A percentile compares a stretch with the other conserved stretches of the same genome.
phyloP scores from a whole-genome alignment of 1,140 invertebrate species.

The Schmidtea mediterranea region DNA sequence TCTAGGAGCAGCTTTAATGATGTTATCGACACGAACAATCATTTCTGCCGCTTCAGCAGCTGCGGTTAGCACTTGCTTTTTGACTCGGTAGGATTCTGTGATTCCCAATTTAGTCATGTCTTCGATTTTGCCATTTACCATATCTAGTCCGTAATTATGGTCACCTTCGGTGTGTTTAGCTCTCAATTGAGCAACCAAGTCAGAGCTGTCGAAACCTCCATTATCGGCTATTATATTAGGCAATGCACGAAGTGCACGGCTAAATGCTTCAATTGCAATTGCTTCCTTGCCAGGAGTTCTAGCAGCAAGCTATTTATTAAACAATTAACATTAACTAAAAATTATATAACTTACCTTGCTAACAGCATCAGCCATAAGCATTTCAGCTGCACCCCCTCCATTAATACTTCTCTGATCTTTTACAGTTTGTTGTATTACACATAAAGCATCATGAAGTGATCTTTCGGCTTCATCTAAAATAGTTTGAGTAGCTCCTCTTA shows the following conservation, averaged over 20 bases:
- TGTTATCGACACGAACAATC: conserved; percentile 89
- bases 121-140: conserved; percentile 51
- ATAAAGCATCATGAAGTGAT: conserved; percentile 86
- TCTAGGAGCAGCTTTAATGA: conserved; percentile 72
- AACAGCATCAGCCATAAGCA: conserved; percentile 5
- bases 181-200: conserved; percentile 59
- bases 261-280: conserved; percentile 83
- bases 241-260: conserved; percentile 49
- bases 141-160: conserved; percentile 57
- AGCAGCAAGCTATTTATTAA: conserved; percentile 39
- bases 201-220: conserved; percentile 84
- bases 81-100: conserved; percentile 83
- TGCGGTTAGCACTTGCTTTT: conserved; percentile 68
- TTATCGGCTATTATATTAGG: conserved; percentile 91
- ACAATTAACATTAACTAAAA: conserved; percentile 57
- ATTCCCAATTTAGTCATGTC: conserved; percentile 69
- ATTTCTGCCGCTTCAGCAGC: conserved; percentile 92
- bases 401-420: conserved; percentile 64
- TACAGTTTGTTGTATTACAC: conserved; percentile 77
- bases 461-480: conserved; percentile 94
- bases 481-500: conserved; percentile 92
- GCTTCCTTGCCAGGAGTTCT: conserved; percentile 85
- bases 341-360: conserved; percentile 40
- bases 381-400: conserved; percentile 43
- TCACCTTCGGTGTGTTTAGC: conserved; percentile 56